Percentiles rank a stretch among this genome's conserved stretches.
Conservation (phyloP, 2,797 vertebrate species). For the Takifugu rubripes region DNA sequence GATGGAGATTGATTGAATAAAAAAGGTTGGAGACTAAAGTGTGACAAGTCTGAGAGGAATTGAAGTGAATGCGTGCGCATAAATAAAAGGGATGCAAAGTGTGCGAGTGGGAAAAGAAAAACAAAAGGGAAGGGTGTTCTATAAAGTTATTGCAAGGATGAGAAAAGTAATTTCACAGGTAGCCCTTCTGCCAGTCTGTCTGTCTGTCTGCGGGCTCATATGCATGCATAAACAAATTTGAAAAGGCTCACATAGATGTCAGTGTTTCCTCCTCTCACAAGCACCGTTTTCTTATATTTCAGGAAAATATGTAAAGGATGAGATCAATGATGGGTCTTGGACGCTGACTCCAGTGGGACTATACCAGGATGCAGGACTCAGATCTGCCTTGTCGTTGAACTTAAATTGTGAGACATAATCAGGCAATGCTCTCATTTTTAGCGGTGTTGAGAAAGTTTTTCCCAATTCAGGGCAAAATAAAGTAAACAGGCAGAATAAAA, state of each 20-base stretch:
- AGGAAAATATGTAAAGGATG: too few relatives aligned
- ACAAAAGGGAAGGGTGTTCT: constrained; percentile 59
- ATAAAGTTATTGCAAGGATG: constrained; percentile 62
- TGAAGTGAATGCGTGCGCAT: constrained; percentile 20
- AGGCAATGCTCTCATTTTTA: too few relatives aligned
- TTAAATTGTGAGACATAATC: too few relatives aligned
- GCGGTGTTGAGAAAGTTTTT: too few relatives aligned
- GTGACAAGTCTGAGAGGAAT: constrained; percentile 43
- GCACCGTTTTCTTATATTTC: background rate
- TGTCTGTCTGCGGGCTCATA: constrained; percentile 49
- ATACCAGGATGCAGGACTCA: too few relatives aligned
- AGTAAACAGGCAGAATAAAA: constrained; percentile 33
- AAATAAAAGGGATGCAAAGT: constrained; percentile 25
- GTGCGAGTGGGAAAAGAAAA: constrained; percentile 24
- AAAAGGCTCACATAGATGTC: constrained; percentile 41
- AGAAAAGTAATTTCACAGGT: constrained; percentile 57
- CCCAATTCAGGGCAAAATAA: background rate
- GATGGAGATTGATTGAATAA: constrained; percentile 50
- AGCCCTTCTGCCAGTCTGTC: constrained; percentile 49
- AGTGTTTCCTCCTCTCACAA: constrained; percentile 10
- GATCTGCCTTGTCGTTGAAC: too few relatives aligned
- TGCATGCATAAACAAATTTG: constrained; percentile 50
- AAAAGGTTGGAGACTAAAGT: constrained; percentile 50
- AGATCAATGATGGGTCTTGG: too few relatives aligned
- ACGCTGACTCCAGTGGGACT: too few relatives aligned